Base-by-base conservation (phyloP, 2,888 invertebrate genomes). In the Gasteruption jaculator region DNA sequence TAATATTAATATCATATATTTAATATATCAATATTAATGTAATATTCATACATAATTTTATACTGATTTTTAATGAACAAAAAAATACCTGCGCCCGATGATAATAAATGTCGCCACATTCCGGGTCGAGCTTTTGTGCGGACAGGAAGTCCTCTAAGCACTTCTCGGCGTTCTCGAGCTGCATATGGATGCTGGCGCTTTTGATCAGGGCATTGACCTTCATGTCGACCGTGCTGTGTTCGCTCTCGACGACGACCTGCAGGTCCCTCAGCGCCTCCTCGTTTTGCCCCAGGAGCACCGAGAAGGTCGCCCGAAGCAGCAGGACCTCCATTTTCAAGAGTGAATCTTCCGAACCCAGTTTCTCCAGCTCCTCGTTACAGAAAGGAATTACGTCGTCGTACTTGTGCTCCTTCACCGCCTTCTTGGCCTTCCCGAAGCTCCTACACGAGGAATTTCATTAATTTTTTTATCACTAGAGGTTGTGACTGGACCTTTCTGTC, bases 51-150 rank as follows among this genome's bases (percentile, higher is more conserved):
- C 8, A 25, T 14, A 37, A 37, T 25, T 11, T 3, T 12, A 31
- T 34, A 30, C 11, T 8, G 8, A 43, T n/a, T 14, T 22, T 16
- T 11, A 26, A 8, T 32, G 15, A 22, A 24, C 10, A 12, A 33
- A 14, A 25, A 44, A 40, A 46, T 52, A 81, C 81, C 73, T 81
- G 80, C 36, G 93, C 95, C 48, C 93, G 76, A 63, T 96, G 94
- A 68, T 94, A 91, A 70, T 87, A 95, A 38, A 96, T 82, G 68
- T 96, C 96, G 15, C 87, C 80, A 68, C 88, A 90, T 21, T 84
- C 75, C 0, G 90, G 81, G 57, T 90, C 87, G 33, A 91, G 65
- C 57, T 80, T 74, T 27, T 85, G 81, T 21, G 94, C 95, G 52
- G 69, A 73, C 11, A 81, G 79, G 71, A 94, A 94, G 68, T 91